A percentile compares a stretch with the other conserved stretches of the same genome.
phyloP scores from a whole-genome alignment of 2,113 vertebrate species.

The Lycaon pictus region DNA sequence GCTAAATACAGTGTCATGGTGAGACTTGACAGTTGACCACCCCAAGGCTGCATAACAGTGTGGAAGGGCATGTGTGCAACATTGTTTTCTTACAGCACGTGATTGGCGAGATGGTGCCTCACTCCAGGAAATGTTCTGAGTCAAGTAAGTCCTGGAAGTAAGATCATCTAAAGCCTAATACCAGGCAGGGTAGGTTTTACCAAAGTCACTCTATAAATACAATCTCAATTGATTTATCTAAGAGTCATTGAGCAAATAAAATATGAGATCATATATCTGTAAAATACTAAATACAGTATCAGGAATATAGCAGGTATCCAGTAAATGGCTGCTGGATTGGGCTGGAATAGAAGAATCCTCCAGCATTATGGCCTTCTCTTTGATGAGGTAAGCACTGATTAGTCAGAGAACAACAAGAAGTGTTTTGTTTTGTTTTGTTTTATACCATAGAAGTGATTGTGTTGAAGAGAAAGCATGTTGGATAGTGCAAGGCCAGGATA shows the following conservation, averaged over 20 bases:
- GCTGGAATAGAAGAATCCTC: neutral
- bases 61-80: rapidly evolving
- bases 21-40: too few relatives aligned
- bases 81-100: too few relatives aligned
- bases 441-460: neutral
- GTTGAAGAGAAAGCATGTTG: neutral
- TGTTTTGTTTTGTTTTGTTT: neutral
- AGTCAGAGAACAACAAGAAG: neutral
- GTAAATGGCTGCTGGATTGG: neutral
- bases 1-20: neutral
- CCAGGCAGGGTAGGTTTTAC: neutral
- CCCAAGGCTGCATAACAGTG: neutral
- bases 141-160: neutral
- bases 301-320: neutral
- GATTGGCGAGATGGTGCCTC: neutral
- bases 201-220: neutral
- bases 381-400: neutral
- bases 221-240: neutral
- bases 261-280: neutral
- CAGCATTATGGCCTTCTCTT: neutral
- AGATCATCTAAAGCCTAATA: neutral
- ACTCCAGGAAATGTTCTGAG: neutral
- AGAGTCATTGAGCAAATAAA: neutral
- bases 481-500: neutral
- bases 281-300: neutral